Evolutionary conservation across 1,140 invertebrate genomes (phyloP).

Genomic region (Halyomorpha halys): DNA sequence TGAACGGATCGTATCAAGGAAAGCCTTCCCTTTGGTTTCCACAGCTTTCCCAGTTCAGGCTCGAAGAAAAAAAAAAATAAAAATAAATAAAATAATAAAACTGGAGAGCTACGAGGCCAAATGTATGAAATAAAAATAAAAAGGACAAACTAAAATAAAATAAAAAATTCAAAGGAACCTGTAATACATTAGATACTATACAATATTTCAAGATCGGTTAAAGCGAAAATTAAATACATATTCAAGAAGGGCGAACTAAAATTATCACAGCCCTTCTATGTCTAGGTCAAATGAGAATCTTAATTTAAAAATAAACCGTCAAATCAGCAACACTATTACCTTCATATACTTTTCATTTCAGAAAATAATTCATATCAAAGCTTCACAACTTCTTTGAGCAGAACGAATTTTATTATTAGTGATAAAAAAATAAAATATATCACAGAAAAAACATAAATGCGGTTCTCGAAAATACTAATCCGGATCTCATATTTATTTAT

Average conservation of each 20-base stretch:
- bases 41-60: slow-evolving; percentile 25
- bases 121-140: slow-evolving; percentile 5
- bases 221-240: no score
- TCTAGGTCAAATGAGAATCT: no score
- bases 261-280: slow-evolving; percentile 7
- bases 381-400: slow-evolving; percentile 9
- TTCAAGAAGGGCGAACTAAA: slow-evolving; percentile 10
- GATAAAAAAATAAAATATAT: not conserved
- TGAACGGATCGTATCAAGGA: not conserved
- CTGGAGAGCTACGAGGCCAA: slow-evolving; percentile 15
- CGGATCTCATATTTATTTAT: no score
- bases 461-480: no score
- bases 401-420: not conserved
- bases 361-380: not conserved
- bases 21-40: slow-evolving; percentile 23
- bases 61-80: not conserved
- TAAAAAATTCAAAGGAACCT: no score
- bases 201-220: no score
- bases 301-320: no score
- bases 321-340: no score
- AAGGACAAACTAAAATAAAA: not conserved
- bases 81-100: not conserved
- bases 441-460: slow-evolving; percentile 13
- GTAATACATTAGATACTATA: no score
- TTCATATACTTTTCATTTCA: no score